phyloP scores from a whole-genome alignment of 2,797 vertebrate genomes.

The Micrastur ruficollis region DNA sequence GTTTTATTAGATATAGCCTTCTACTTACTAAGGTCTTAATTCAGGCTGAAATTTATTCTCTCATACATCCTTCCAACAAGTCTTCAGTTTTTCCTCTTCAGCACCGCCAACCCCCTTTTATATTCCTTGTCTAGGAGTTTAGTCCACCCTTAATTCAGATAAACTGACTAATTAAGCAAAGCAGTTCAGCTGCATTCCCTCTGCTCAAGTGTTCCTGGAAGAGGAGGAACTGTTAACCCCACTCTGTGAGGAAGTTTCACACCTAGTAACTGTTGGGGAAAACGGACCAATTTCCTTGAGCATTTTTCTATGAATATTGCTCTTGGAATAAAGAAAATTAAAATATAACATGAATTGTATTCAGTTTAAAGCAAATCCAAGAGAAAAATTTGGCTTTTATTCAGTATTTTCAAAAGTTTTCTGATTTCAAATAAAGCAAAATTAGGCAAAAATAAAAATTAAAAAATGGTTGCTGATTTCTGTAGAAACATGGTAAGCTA shows the following conservation, averaged over 20 bases:
- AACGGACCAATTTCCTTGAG: neutral
- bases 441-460: neutral
- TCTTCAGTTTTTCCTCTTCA: neutral
- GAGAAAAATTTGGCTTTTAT: neutral
- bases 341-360: neutral
- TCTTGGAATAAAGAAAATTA: neutral
- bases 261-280: neutral
- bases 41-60: neutral
- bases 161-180: slow-evolving; percentile 47
- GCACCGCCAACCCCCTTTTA: neutral
- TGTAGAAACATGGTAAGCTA: neutral
- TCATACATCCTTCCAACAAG: neutral
- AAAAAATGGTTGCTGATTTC: neutral
- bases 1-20: neutral
- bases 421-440: neutral
- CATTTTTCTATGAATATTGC: neutral
- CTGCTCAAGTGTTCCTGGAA: neutral
- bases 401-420: neutral
- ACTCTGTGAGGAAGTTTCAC: neutral
- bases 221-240: neutral
- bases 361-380: neutral
- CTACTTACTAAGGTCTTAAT: slow-evolving; percentile 2
- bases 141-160: slow-evolving; percentile 20
- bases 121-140: neutral
- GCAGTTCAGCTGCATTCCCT: slow-evolving; percentile 52